Percentiles rank a stretch among this genome's conserved stretches.
Evolutionary conservation across 30 jellyfish, hydroid and myxozoan species (phyloP).

Genomic region (Morbakka virulenta): DNA sequence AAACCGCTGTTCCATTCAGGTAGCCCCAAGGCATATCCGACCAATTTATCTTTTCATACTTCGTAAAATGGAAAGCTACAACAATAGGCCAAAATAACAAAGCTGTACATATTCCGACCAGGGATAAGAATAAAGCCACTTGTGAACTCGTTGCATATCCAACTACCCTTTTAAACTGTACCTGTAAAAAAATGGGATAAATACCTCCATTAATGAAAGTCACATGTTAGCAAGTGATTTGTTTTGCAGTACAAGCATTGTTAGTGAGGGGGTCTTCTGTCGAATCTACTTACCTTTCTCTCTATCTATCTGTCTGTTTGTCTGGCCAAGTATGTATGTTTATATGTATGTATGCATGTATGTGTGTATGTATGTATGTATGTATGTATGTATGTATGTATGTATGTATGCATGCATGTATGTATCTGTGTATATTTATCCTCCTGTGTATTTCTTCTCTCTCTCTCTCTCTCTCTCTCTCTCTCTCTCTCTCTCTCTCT

Average conservation of each 20-base stretch:
- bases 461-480: too few species aligned
- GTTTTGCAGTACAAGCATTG: background rate
- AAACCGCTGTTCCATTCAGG: conserved; percentile 58
- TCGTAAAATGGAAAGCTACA: conserved; percentile 49
- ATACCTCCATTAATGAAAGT: background rate
- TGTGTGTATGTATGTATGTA: too few species aligned
- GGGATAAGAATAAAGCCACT: conserved; percentile 85
- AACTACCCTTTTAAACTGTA: conserved; percentile 52
- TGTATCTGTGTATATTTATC: too few species aligned
- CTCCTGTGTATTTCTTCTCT: too few species aligned
- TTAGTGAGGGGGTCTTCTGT: too few species aligned
- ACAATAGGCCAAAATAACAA: conserved; percentile 65
- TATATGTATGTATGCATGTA: too few species aligned
- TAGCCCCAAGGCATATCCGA: conserved; percentile 70
- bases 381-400: too few species aligned
- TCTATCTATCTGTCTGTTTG: too few species aligned
- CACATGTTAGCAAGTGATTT: background rate
- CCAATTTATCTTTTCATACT: conserved; percentile 57
- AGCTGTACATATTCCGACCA: conserved; percentile 59
- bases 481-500: too few species aligned
- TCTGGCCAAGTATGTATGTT: too few species aligned
- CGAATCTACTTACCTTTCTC: too few species aligned
- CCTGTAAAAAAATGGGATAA: conserved; percentile 63
- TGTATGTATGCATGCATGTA: too few species aligned
- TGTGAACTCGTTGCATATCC: conserved; percentile 84